Percentiles rank a stretch among this genome's conserved stretches.
These are phyloP conservation scores for Unio pictorum DNA, from an alignment of 2,888 invertebrate species.

Conservation along the genomic window DNA sequence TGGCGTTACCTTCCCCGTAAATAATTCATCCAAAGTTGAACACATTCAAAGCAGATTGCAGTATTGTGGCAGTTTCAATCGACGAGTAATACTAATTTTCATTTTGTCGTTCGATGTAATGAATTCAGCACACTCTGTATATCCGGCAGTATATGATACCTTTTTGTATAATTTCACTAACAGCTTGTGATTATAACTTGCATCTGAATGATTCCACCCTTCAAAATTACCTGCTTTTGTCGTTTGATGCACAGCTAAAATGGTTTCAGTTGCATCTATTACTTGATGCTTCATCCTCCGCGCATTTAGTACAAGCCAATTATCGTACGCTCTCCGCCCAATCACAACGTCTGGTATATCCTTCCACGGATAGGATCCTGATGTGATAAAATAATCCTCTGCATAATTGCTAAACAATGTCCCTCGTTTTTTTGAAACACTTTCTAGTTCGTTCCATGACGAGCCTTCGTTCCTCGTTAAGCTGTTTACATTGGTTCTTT, in stretches of 20 bases:
- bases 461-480: constrained; percentile 41
- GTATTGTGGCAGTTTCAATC: too few relatives aligned
- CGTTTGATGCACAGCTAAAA: constrained; percentile 59
- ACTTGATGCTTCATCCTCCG: constrained; percentile 38
- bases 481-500: constrained; percentile 49
- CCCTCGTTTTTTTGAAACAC: constrained; percentile 40
- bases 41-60: too few relatives aligned
- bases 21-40: too few relatives aligned
- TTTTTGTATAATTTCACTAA: constrained; percentile 39
- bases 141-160: constrained; percentile 47
- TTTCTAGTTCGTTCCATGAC: constrained; percentile 26
- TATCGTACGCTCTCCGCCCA: constrained; percentile 61
- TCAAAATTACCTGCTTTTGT: constrained; percentile 53
- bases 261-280: constrained; percentile 53
- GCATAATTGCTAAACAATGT: constrained; percentile 49
- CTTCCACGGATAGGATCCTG: constrained; percentile 52
- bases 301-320: constrained; percentile 58
- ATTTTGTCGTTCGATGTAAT: constrained; percentile 21
- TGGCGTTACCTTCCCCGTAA: too few relatives aligned
- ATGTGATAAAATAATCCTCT: constrained; percentile 60
- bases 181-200: constrained; percentile 48
- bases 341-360: constrained; percentile 59
- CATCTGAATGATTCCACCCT: constrained; percentile 42
- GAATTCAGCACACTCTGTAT: constrained; percentile 43
- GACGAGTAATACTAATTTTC: background rate